A percentile compares a stretch with the other conserved stretches of the same genome.
These are phyloP conservation scores for Stramonita haemastoma DNA, from an alignment of 2,888 invertebrate genomes.

Conservation along the genomic window DNA sequence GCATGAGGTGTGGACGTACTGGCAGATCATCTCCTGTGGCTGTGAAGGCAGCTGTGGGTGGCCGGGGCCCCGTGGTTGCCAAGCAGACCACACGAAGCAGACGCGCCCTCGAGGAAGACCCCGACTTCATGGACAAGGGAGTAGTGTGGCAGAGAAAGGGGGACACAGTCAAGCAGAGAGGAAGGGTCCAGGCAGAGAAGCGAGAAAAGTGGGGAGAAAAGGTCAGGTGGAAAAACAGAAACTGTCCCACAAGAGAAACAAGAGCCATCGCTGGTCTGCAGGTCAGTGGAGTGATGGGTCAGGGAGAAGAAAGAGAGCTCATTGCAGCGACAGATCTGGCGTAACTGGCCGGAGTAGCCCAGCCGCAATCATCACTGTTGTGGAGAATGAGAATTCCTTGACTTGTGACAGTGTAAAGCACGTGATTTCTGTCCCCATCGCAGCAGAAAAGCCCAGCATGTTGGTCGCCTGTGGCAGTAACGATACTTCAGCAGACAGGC, in stretches of 20 bases:
- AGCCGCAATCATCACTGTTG: not conserved
- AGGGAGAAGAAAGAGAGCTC: not conserved
- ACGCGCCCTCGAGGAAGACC: not conserved
- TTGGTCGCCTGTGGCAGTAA: not conserved
- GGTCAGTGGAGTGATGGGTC: not conserved
- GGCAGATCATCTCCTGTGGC: constrained; percentile 51
- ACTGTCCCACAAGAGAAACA: not conserved
- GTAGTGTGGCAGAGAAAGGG: too few relatives aligned
- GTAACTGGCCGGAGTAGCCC: not conserved
- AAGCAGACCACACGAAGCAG: not conserved
- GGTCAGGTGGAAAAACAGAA: not conserved
- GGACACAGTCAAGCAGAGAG: not conserved
- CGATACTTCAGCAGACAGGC: not conserved
- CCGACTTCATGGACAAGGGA: not conserved
- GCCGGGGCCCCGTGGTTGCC: constrained; percentile 28
- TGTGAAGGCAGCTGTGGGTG: constrained; percentile 41
- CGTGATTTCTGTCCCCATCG: not conserved
- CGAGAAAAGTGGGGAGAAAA: not conserved
- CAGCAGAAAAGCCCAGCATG: not conserved
- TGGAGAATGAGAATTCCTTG: not conserved
- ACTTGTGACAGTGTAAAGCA: not conserved
- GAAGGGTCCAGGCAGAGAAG: not conserved
- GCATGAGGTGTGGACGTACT: constrained; percentile 55
- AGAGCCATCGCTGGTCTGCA: not conserved
- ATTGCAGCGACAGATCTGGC: not conserved